Base-by-base conservation (phyloP, 2,113 vertebrate genomes). In the Meriones unguiculatus region DNA sequence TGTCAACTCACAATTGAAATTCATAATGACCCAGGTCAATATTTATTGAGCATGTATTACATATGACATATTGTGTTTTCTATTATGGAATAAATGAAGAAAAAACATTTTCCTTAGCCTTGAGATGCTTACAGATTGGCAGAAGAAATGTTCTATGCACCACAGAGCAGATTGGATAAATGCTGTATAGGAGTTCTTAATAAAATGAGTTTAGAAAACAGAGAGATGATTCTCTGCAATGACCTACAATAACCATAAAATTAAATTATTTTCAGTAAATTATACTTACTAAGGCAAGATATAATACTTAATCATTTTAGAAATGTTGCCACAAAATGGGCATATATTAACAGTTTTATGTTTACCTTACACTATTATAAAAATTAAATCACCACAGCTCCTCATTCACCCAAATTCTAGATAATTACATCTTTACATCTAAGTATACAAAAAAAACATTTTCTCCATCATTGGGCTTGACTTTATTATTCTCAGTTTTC, bases 211-310 rank as follows among this genome's bases (percentile, higher is more conserved):
- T 94, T 73, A 97, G 80, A 93, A 80, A 91, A 89, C 5, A 38
- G 28, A 93, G 32, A 95, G 70, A 90, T 9, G 69, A 91, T 87
- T 92, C 91, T 91, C 78, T 94, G n/a, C 57, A 95, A 92, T 97
- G 90, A 96, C 80, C 88, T 85, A 93, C 11, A 78, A 92, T 75
- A 92, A 97, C 22, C 57, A 96, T 95, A 97, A 96, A 95, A 93
- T 84, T 84, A 90, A 95, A 90, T 93, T 89, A 97, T 90, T 95
- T 96, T 93, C 62, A 84, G 73, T 84, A 86, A 90, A 91, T 94
- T 97, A 88, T 86, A 92, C 22, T 93, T 80, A 87, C 18, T 90
- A 95, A 91, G 57, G 18, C 32, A 95, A 92, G 5, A 95, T 73
- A 92, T 59, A 87, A 77, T 91, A 70, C 2, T 87, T 41, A 67